Conservation (phyloP, 1,140 invertebrate genomes). For the Propsilocerus akamusi region DNA sequence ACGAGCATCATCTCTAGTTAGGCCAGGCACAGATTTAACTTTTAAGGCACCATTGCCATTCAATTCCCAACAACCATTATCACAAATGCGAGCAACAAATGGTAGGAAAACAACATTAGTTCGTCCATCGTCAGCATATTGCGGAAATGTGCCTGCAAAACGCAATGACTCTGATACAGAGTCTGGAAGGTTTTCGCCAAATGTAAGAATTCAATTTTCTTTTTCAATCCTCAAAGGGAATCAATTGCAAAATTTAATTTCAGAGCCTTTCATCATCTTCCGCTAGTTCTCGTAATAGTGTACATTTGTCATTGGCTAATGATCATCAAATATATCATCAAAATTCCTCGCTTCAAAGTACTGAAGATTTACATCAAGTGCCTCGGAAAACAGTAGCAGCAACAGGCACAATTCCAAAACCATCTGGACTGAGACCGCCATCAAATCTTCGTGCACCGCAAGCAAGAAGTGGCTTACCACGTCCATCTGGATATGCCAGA, state of each 20-base stretch:
- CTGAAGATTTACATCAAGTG: neutral
- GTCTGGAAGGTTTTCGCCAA: too few relatives aligned
- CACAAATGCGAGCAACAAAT: constrained; percentile 13
- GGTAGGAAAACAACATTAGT: constrained; percentile 13
- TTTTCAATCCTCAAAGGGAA: neutral
- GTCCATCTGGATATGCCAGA: constrained; percentile 16
- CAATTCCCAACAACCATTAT: constrained; percentile 17
- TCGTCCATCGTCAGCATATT: constrained; percentile 20
- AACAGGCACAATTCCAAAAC: constrained; percentile 18
- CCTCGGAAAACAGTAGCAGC: constrained; percentile 12
- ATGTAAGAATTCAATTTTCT: neutral
- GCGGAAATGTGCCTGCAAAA: constrained; percentile 15
- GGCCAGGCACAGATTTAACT: neutral
- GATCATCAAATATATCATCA: constrained; percentile 11
- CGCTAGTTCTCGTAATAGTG: constrained; percentile 18
- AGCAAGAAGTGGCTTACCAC: constrained; percentile 19
- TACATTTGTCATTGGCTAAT: constrained; percentile 7
- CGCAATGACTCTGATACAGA: constrained; percentile 8
- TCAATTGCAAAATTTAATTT: neutral
- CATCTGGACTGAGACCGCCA: constrained; percentile 18
- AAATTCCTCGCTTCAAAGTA: constrained; percentile 10
- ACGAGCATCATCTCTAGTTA: neutral
- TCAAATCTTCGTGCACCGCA: constrained; percentile 10
- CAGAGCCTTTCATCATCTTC: constrained; percentile 18
- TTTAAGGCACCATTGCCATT: constrained; percentile 6